Base-by-base conservation (phyloP, 2,888 invertebrate species). In the Synergus japonicus region DNA sequence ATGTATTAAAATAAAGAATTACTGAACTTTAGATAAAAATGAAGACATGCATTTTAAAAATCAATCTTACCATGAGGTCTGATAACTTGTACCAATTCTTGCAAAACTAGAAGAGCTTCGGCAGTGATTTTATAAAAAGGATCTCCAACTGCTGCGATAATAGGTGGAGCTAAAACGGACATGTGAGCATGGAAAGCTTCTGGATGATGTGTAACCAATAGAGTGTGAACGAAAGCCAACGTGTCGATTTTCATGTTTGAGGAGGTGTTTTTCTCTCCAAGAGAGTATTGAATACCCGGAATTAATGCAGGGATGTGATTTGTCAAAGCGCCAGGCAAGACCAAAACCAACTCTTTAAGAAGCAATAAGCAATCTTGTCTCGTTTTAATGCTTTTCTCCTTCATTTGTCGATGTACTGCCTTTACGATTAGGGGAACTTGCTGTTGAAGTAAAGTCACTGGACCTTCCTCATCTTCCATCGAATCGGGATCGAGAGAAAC, bases 181-280 rank as follows among this genome's bases (percentile, higher is more conserved):
- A 97, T 96, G 92, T 97, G 96, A 5, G 95, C 94, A 87, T 97
- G 96, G 92, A 98, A 97, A 1, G 95, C 95, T 86, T 94, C 95
- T 0, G 96, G 95, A 60, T 94, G 94, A 92, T 98, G 98, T 3
- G 96, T 96, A 76, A 95, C 94, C 82, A 98, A 93, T 79, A 98
- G 93, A 90, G 96, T 96, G 92, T 97, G 96, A 81, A 99, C 94
- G 93, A 99, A 99, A 66, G 97, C 96, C 66, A 99, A 93, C 0
- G 99, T 97, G 91, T 99, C 99, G 87, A 99, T 99, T 93, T 98
- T 98, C 97, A 99, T 99, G 86, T 98, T 99, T 76, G 98, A 98
- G 67, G 97, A 97, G 0, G 98, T 97, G 90, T 97, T 97, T 90
- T 98, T 98, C 89, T 99, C 98, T 1, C 96, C 95, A 81, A 98